Evolutionary conservation across 2,888 invertebrate species (phyloP).

Genomic region (Monopis laevigella): DNA sequence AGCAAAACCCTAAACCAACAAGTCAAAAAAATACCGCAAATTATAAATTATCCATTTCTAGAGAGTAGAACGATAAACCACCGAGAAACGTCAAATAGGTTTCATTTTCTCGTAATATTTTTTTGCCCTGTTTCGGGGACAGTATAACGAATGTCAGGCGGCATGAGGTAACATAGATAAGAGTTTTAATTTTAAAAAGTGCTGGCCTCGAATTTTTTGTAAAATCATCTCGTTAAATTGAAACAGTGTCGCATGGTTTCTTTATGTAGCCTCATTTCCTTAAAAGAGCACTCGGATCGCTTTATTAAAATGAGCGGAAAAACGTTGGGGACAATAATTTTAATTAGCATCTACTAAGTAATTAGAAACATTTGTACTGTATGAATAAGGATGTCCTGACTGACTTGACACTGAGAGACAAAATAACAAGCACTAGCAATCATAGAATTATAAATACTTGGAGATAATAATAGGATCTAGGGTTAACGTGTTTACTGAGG

Average conservation of each 20-base stretch:
- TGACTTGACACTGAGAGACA: too few species aligned
- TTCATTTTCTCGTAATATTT: constrained; percentile 8
- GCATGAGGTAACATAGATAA: constrained; percentile 14
- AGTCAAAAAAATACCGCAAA: too few species aligned
- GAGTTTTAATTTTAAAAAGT: constrained; percentile 33
- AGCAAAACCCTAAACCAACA: too few species aligned
- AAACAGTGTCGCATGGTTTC: constrained; percentile 17
- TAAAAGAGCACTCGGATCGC: constrained; percentile 17
- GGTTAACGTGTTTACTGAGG: too few species aligned
- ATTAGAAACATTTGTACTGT: too few species aligned
- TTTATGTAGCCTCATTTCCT: constrained; percentile 15
- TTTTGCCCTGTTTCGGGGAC: constrained; percentile 6
- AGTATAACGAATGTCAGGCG: constrained; percentile 11
- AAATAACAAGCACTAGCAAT: too few species aligned
- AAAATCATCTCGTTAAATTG: constrained; percentile 24
- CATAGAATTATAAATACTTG: too few species aligned
- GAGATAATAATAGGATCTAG: too few species aligned
- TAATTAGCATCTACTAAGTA: too few species aligned
- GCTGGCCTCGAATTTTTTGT: constrained; percentile 22
- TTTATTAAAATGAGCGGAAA: constrained; percentile 9
- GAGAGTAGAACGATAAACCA: not conserved
- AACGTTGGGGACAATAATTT: too few species aligned
- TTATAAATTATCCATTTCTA: constrained; percentile 4
- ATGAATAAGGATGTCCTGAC: too few species aligned
- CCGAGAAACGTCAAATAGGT: constrained; percentile 2